Percentiles rank a stretch among this genome's conserved stretches.
Evolutionary conservation across 1,140 invertebrate species (phyloP).

Genomic region (Tetramorium alpestre): DNA sequence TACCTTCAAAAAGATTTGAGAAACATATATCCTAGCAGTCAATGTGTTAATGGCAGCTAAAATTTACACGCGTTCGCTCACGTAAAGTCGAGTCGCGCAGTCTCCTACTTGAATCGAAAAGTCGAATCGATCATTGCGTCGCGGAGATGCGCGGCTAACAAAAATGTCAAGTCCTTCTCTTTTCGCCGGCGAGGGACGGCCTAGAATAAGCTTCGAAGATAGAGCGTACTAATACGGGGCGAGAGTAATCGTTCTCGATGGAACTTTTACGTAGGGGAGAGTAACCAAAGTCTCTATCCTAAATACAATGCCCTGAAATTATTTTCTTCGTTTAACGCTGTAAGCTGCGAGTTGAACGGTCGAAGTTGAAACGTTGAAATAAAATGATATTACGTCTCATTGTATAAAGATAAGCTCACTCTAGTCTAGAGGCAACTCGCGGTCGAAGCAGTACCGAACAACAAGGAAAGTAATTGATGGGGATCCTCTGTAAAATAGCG

Average conservation of each 20-base stretch:
- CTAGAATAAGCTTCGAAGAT: constrained; percentile 57
- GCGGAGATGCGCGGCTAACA: not conserved
- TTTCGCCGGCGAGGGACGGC: constrained; percentile 21
- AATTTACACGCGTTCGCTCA: constrained; percentile 9
- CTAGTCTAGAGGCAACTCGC: constrained; percentile 43
- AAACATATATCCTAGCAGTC: not conserved
- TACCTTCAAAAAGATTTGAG: not conserved
- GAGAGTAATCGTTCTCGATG: constrained; percentile 27
- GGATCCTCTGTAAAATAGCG: constrained; percentile 21
- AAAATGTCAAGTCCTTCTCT: constrained; percentile 21
- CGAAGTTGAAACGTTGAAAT: constrained; percentile 1
- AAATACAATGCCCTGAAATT: not conserved
- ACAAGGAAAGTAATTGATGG: constrained; percentile 28
- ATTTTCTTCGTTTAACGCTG: not conserved
- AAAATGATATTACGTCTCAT: constrained; percentile 20
- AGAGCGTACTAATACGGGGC: constrained; percentile 13
- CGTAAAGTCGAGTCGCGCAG: not conserved
- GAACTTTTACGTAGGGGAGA: constrained; percentile 32
- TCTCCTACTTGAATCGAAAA: not conserved
- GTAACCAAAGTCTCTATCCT: constrained; percentile 47
- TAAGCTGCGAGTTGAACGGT: not conserved
- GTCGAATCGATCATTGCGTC: not conserved
- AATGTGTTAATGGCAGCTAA: constrained; percentile 52
- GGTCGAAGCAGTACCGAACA: not conserved
- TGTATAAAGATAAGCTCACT: constrained; percentile 32